phyloP scores from a whole-genome alignment of 2,888 invertebrate species.

The Andrena flavipes region DNA sequence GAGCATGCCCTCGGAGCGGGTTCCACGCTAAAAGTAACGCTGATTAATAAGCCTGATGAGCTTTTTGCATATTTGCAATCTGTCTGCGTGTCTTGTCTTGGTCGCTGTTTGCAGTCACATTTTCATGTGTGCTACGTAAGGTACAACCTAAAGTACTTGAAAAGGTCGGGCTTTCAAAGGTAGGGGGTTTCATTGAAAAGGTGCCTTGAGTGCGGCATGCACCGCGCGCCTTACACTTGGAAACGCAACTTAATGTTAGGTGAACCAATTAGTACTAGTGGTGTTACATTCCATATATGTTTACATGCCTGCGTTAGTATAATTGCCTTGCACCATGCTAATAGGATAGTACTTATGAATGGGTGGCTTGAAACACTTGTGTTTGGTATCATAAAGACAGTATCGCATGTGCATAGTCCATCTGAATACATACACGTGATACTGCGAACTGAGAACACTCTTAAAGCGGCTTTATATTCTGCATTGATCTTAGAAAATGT shows the following conservation, averaged over 20 bases:
- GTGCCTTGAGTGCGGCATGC: background rate
- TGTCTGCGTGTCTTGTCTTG: background rate
- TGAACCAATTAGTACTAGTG: background rate
- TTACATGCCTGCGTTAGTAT: background rate
- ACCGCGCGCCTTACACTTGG: background rate
- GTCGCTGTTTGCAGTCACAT: background rate
- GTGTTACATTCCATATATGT: background rate
- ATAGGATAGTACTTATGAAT: background rate
- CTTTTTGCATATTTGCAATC: background rate
- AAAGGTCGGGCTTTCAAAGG: background rate
- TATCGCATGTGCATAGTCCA: background rate
- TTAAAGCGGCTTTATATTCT: no score
- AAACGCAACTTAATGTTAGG: background rate
- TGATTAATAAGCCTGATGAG: slow-evolving; percentile 1
- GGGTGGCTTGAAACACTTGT: background rate
- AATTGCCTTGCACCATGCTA: background rate
- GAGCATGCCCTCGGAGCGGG: background rate
- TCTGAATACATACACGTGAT: background rate
- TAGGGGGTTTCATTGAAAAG: background rate
- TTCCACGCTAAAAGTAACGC: background rate
- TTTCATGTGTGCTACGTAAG: background rate
- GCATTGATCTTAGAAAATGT: no score
- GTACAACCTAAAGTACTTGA: background rate
- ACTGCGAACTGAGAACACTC: background rate
- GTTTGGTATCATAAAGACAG: background rate